phyloP scores from a whole-genome alignment of 64 coral and sea anemone genomes.

The Orbicella faveolata region DNA sequence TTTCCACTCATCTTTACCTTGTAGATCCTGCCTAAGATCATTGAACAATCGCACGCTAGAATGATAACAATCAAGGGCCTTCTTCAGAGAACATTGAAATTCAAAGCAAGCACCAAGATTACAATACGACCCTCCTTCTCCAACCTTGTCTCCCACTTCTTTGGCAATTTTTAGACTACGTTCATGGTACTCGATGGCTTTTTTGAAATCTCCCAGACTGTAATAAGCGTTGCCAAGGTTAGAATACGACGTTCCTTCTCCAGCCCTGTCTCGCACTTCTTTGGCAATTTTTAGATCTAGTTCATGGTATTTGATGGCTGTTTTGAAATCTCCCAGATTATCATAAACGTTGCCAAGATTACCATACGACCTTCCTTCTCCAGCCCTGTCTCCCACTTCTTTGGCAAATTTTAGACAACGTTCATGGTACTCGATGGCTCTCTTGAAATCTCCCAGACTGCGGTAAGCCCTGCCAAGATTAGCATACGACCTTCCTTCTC shows the following conservation, averaged over 20 bases:
- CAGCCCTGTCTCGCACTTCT: background rate
- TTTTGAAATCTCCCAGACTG: background rate
- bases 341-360: background rate
- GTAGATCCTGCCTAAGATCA: no score
- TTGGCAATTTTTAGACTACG: background rate
- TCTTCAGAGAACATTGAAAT: background rate
- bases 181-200: conserved; percentile 11
- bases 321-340: background rate
- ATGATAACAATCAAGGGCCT: background rate
- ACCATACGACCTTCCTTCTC: background rate
- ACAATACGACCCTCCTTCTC: background rate
- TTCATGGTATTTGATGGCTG: conserved; percentile 16
- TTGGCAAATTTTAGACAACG: background rate
- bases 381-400: background rate
- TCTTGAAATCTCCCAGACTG: conserved; percentile 7
- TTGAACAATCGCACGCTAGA: no score
- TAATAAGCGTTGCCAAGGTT: conserved; percentile 10
- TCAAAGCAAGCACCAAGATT: background rate
- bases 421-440: conserved; percentile 24
- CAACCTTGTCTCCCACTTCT: background rate
- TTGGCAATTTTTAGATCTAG: background rate
- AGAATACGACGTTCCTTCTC: conserved; percentile 4
- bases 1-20: no score
- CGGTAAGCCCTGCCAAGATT: conserved; percentile 29
- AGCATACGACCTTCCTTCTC: background rate